Percentiles rank a stretch among this genome's conserved stretches.
phyloP scores from a whole-genome alignment of 1,140 invertebrate genomes.

The Bathynomus jamesi region DNA sequence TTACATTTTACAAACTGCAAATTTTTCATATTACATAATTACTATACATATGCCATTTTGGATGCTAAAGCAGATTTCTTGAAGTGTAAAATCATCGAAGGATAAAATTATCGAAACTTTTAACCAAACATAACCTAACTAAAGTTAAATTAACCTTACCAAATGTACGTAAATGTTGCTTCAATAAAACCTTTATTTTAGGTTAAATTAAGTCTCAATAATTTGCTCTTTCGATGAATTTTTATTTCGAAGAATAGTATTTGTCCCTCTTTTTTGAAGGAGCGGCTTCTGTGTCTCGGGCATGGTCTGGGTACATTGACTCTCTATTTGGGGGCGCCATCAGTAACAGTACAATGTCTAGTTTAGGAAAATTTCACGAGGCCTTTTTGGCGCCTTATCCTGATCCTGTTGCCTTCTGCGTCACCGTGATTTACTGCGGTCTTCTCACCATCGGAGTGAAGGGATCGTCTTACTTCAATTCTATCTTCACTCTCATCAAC shows the following conservation, averaged over 20 bases:
- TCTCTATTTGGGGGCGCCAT: constrained; percentile 69
- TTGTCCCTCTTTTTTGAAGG: constrained; percentile 49
- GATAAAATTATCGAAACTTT: too few species aligned
- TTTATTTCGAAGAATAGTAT: not conserved
- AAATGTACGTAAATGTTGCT: too few species aligned
- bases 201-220: too few species aligned
- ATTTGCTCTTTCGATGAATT: not conserved
- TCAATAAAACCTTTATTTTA: not conserved
- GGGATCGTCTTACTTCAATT: constrained; percentile 74
- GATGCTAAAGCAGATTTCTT: too few species aligned
- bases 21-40: too few species aligned
- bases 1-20: too few species aligned
- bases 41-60: too few species aligned
- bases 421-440: constrained; percentile 63
- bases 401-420: constrained; percentile 67
- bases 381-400: constrained; percentile 64
- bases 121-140: too few species aligned
- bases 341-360: constrained; percentile 63
- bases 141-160: too few species aligned
- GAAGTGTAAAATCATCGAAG: too few species aligned
- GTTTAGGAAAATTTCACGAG: constrained; percentile 63
- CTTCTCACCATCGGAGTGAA: constrained; percentile 68
- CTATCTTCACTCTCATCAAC: constrained; percentile 67
- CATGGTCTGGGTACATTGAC: constrained; percentile 88
- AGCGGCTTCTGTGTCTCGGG: constrained; percentile 79